Percentiles rank a stretch among this genome's conserved stretches.
Conservation (phyloP, 2,113 vertebrate genomes). For the Scomber colias region DNA sequence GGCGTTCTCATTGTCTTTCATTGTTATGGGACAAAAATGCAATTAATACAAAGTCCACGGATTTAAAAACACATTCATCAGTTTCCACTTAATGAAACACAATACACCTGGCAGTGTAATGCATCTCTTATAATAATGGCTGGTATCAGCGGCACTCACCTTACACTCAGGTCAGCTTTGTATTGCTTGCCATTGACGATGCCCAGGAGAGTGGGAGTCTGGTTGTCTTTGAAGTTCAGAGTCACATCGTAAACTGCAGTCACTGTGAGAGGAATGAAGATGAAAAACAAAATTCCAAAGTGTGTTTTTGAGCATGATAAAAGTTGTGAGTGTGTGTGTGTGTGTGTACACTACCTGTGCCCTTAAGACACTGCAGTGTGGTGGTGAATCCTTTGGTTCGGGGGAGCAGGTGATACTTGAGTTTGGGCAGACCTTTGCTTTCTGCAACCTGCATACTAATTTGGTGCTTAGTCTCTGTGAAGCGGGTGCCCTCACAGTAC, state of each 20-base stretch:
- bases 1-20: not conserved
- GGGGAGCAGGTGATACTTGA: constrained; percentile 96
- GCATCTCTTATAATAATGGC: not conserved
- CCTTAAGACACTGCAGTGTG: constrained; percentile 94
- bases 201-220: constrained; percentile 94
- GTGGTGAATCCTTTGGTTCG: constrained; percentile 99
- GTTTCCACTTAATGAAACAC: constrained; percentile 17
- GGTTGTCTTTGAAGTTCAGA: constrained; percentile 96
- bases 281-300: not conserved
- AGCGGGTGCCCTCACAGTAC: constrained; percentile 98
- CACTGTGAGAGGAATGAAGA: constrained; percentile 78
- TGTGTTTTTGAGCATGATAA: not conserved
- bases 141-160: constrained; percentile 80
- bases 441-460: constrained; percentile 98
- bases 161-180: constrained; percentile 95
- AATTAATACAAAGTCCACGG: constrained; percentile 16
- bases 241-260: constrained; percentile 97
- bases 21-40: constrained; percentile 39
- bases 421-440: constrained; percentile 93
- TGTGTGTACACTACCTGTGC: constrained; percentile 87
- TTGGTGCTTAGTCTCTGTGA: constrained; percentile 97
- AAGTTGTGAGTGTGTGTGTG: not conserved
- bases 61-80: constrained; percentile 27
- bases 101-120: not conserved
- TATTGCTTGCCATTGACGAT: constrained; percentile 97